Base-by-base conservation (phyloP, 1,140 invertebrate genomes). In the Leptopilina boulardi region DNA sequence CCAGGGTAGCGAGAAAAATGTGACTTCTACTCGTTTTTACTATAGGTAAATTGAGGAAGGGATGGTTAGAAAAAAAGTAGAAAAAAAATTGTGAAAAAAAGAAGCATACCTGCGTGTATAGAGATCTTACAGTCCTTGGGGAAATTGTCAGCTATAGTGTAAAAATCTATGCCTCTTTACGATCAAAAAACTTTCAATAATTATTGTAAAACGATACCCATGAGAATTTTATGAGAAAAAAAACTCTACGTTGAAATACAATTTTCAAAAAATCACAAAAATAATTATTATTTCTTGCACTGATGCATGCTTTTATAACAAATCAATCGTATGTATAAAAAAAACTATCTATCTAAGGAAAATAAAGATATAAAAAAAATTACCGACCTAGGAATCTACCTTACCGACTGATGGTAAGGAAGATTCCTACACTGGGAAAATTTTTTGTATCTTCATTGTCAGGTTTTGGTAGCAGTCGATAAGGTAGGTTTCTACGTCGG, bases 1-100 rank as follows among this genome's bases (percentile, higher is more conserved):
- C 59, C 4, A 66, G 59, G 15, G 59, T 66, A 23, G 13, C 13
- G 59, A 66, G 59, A 66, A 66, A 66, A 66, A 66, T 66, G 59
- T 15, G 26, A 66, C 59, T 66, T 66, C 11, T 30, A 26, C 59
- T 66, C 23, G 59, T 66, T 66, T n/a, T 66, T 66, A n/a, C 23
- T n/a, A 66, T 13, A 66, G 11, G 9, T 0, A 30, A 66, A 30
- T n/a, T 15, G 26, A 8, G 21, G 18, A 9, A n/a, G 21, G 51
- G 19, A 5, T 18, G 47, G 5, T n/a, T n/a, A n/a, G 47, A 51
- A 51, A 19, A 51, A 54, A 54, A 2, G 19, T 5, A 51, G 41
- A 3, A 11, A 42, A 42, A 42, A 42, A 9, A 13, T 42, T 13
- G 41, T 42, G 41, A 51, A 51, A 51, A 47, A 51, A 51, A 51